phyloP scores from a whole-genome alignment of 2,888 invertebrate species.

The Acleris laterana region DNA sequence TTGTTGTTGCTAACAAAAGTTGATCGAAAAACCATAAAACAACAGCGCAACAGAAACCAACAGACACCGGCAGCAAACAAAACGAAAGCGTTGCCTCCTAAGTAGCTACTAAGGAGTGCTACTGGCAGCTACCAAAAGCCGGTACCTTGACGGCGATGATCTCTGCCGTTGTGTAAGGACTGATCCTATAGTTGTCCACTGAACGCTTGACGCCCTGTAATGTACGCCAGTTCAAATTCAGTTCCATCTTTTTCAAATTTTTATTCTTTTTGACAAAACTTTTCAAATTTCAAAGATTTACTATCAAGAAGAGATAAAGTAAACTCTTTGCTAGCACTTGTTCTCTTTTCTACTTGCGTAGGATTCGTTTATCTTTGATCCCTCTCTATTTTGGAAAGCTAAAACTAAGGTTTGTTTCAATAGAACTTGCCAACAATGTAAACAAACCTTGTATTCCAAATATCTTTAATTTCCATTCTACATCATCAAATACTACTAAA shows the following conservation, averaged over 20 bases:
- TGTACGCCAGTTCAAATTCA: conserved; percentile 4
- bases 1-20: not conserved
- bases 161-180: conserved; percentile 88
- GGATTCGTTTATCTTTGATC: not conserved
- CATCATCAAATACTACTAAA: no score
- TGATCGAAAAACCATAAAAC: not conserved
- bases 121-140: not conserved
- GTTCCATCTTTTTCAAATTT: not conserved
- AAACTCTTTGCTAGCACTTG: no score
- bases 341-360: no score
- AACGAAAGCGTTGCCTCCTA: conserved; percentile 18
- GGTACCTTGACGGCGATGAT: conserved; percentile 98
- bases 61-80: conserved; percentile 18
- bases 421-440: no score
- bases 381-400: no score
- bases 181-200: conserved; percentile 91
- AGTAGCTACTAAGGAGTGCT: conserved; percentile 2
- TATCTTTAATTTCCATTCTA: no score
- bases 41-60: conserved; percentile 22
- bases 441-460: no score
- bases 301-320: no score
- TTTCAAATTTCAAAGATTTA: no score
- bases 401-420: no score
- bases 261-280: no score
- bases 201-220: conserved; percentile 95